Conservation (phyloP, 2,797 vertebrate genomes). For the Australoheros facetus region DNA sequence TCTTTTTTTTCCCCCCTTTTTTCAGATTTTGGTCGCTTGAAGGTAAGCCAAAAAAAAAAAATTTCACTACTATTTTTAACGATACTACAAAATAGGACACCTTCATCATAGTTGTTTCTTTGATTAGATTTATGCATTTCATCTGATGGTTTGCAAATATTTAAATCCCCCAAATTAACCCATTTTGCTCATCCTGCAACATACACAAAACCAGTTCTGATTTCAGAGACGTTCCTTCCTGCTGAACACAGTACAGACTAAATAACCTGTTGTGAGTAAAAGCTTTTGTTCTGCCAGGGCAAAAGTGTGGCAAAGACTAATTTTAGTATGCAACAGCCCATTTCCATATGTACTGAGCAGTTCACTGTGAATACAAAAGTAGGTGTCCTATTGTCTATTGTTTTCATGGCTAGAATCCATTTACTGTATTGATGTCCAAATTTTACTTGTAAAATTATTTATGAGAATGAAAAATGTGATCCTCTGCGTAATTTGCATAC, state of each 20-base stretch:
- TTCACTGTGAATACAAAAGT: conserved; percentile 11
- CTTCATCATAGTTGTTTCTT: neutral
- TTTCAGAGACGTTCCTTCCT: conserved; percentile 14
- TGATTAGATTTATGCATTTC: neutral
- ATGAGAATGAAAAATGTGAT: conserved; percentile 9
- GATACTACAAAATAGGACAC: neutral
- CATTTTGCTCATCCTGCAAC: conserved; percentile 1
- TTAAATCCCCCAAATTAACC: neutral
- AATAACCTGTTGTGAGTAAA: conserved; percentile 38
- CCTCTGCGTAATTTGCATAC: neutral
- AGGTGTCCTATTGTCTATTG: conserved; percentile 37
- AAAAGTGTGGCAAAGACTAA: conserved; percentile 4
- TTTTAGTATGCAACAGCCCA: neutral
- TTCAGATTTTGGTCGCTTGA: neutral
- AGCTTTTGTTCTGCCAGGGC: conserved; percentile 14
- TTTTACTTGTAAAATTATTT: conserved; percentile 6
- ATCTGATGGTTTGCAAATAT: neutral
- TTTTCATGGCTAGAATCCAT: conserved; percentile 1
- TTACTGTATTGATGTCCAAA: neutral
- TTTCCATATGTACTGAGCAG: conserved; percentile 1
- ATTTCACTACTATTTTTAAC: neutral
- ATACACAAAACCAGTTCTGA: conserved; percentile 3
- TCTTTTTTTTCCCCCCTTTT: neutral
- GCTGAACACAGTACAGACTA: conserved; percentile 34
- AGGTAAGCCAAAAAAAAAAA: neutral